These are phyloP conservation scores for Brachylomia viminalis DNA, from an alignment of 2,888 invertebrate genomes.

Conservation along the genomic window DNA sequence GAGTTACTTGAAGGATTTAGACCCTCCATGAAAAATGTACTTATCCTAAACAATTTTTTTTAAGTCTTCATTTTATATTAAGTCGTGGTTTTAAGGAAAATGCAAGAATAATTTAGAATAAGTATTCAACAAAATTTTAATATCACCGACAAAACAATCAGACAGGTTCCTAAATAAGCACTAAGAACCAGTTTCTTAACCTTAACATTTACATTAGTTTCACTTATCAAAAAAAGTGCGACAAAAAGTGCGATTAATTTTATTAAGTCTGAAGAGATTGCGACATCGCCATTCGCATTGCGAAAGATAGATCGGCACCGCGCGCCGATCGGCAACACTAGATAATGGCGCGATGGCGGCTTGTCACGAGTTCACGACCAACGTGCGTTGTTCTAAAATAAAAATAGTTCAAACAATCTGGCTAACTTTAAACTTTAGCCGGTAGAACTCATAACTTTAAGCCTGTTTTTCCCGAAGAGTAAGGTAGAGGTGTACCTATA, in stretches of 20 bases:
- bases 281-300: conserved; percentile 55
- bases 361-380: conserved; percentile 62
- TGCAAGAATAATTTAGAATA: too few species aligned
- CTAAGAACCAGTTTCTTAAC: conserved; percentile 58
- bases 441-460: neutral
- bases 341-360: too few species aligned
- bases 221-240: conserved; percentile 60
- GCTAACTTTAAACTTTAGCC: neutral
- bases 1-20: neutral
- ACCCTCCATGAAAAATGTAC: neutral
- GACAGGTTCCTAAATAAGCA: conserved; percentile 31
- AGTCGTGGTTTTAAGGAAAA: neutral
- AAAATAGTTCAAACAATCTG: conserved; percentile 22
- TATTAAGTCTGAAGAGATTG: conserved; percentile 56
- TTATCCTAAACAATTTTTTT: too few species aligned
- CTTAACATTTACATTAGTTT: conserved; percentile 66
- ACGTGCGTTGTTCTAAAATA: conserved; percentile 32
- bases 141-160: conserved; percentile 9
- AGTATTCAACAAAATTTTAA: conserved; percentile 8
- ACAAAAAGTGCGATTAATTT: conserved; percentile 62
- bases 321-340: conserved; percentile 41
- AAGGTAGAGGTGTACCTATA: neutral
- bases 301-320: conserved; percentile 57
- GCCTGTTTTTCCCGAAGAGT: neutral
- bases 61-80: too few species aligned